Conservation (phyloP, 2,888 invertebrate species). For the Osmoderma eremita region DNA sequence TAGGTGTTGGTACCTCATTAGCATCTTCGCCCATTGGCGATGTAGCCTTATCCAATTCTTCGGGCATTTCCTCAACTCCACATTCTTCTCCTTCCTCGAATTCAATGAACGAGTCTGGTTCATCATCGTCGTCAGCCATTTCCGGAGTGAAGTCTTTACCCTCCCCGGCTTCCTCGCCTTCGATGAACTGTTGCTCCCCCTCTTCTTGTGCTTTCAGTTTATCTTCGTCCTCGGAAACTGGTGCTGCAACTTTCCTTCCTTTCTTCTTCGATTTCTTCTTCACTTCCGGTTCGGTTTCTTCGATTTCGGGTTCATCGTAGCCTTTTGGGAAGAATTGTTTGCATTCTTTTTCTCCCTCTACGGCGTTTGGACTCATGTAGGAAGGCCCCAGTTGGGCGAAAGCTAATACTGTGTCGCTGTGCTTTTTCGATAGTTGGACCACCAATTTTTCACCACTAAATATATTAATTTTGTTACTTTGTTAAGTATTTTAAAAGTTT, state of each 20-base stretch:
- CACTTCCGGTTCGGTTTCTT: slow-evolving; percentile 58
- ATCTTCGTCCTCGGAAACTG: slow-evolving; percentile 41
- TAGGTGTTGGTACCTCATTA: slow-evolving; percentile 43
- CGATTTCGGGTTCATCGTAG: slow-evolving; percentile 68
- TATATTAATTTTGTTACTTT: slow-evolving; percentile 2
- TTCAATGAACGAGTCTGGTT: slow-evolving; percentile 56
- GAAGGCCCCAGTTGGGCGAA: slow-evolving; percentile 74
- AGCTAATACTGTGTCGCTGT: slow-evolving; percentile 71
- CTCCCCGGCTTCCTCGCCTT: slow-evolving; percentile 51
- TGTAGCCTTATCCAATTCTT: slow-evolving; percentile 50
- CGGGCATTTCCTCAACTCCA: slow-evolving; percentile 52
- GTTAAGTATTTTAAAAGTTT: too few species aligned
- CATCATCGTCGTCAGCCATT: slow-evolving; percentile 52
- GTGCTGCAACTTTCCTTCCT: slow-evolving; percentile 56
- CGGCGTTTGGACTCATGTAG: slow-evolving; percentile 74
- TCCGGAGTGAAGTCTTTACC: slow-evolving; percentile 49
- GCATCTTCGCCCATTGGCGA: slow-evolving; percentile 55
- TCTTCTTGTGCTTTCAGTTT: slow-evolving; percentile 42
- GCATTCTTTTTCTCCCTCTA: slow-evolving; percentile 72
- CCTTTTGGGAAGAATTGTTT: slow-evolving; percentile 75
- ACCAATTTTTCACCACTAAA: slow-evolving; percentile 75
- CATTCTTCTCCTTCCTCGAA: slow-evolving; percentile 53
- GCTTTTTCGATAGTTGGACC: slow-evolving; percentile 73
- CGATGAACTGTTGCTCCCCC: slow-evolving; percentile 46
- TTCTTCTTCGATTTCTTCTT: slow-evolving; percentile 68